phyloP scores from a whole-genome alignment of 2,113 vertebrate genomes.

The Daphoenositta chrysoptera region DNA sequence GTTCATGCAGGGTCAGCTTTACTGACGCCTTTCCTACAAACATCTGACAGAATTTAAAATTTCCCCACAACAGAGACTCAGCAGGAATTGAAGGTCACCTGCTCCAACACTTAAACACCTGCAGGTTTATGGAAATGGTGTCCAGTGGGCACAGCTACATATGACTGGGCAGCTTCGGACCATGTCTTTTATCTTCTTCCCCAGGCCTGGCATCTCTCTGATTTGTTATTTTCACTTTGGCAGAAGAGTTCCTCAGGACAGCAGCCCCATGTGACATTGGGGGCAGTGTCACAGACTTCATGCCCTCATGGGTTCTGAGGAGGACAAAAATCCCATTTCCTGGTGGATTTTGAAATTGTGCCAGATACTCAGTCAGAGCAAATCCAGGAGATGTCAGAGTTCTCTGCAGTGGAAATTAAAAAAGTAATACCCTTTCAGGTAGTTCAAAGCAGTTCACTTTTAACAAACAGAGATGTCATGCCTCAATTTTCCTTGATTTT shows the following conservation, averaged over 20 bases:
- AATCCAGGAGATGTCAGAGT: background rate
- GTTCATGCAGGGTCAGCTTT: background rate
- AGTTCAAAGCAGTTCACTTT: constrained; percentile 1
- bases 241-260: background rate
- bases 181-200: background rate
- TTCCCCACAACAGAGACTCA: background rate
- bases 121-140: background rate
- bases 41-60: background rate
- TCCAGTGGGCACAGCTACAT: background rate
- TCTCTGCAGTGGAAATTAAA: constrained; percentile 6
- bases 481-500: constrained; percentile 52
- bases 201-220: background rate
- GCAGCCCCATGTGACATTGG: background rate
- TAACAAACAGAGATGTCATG: constrained; percentile 15
- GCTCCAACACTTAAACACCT: background rate
- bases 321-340: background rate
- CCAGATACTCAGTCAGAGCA: background rate
- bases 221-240: background rate
- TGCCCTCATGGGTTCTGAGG: background rate
- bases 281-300: background rate
- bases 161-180: background rate
- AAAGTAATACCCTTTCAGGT: background rate
- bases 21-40: background rate
- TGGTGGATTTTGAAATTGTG: background rate
- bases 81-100: background rate